phyloP scores from a whole-genome alignment of 1,140 invertebrate species.

The Solenopsis invicta region DNA sequence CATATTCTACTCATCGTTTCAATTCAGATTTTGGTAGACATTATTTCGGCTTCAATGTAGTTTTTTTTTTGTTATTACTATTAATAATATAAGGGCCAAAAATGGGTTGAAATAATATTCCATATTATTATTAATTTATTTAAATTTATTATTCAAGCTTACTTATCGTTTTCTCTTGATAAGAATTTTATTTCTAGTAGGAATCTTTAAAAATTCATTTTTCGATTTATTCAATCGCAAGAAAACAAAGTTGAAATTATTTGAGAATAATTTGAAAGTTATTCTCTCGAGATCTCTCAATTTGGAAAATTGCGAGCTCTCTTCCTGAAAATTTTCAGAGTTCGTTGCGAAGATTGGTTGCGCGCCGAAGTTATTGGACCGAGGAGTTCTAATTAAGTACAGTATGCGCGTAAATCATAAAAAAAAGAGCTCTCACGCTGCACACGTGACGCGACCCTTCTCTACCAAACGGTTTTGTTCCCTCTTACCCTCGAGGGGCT shows the following conservation, averaged over 20 bases:
- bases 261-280: neutral
- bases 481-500: conserved; percentile 45
- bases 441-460: conserved; percentile 60
- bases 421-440: neutral
- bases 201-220: neutral
- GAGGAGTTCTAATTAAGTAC: conserved; percentile 15
- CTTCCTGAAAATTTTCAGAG: neutral
- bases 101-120: too few species aligned
- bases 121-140: too few species aligned
- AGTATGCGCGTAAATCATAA: neutral
- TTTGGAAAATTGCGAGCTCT: neutral
- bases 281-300: neutral
- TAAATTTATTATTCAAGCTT: too few species aligned
- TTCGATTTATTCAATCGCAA: neutral
- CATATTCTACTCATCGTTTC: too few species aligned
- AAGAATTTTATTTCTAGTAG: neutral
- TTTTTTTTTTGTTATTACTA: too few species aligned
- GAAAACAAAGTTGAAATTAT: neutral
- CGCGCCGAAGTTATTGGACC: neutral
- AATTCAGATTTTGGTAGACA: too few species aligned
- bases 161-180: too few species aligned
- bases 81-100: too few species aligned
- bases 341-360: neutral
- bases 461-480: conserved; percentile 47
- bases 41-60: too few species aligned